Evolutionary conservation across 2,113 vertebrate genomes (phyloP).

Genomic region (Periophthalmus modestus): DNA sequence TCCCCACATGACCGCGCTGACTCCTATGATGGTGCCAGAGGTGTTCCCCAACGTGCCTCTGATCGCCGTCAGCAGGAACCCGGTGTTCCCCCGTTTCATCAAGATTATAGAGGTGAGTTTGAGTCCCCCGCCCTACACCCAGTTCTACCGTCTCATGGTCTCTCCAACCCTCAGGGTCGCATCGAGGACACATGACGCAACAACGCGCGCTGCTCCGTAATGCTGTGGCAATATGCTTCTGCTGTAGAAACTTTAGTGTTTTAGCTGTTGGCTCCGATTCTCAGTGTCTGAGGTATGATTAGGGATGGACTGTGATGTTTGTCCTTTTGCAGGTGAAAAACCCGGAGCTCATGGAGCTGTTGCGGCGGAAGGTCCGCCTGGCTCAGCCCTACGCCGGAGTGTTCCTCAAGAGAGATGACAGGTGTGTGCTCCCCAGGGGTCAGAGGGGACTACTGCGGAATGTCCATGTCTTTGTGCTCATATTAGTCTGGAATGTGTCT

Average conservation of each 20-base stretch:
- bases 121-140: neutral
- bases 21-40: slow-evolving; percentile 90
- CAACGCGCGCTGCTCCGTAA: neutral
- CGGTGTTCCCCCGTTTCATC: slow-evolving; percentile 96
- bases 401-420: slow-evolving; percentile 93
- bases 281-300: too few relatives aligned
- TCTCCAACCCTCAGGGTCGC: neutral
- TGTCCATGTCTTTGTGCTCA: neutral
- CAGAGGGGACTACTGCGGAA: neutral
- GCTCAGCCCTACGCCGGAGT: slow-evolving; percentile 96
- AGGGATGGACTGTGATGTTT: neutral
- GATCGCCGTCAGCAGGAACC: slow-evolving; percentile 90
- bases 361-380: slow-evolving; percentile 93
- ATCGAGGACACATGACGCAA: slow-evolving; percentile 3
- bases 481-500: neutral
- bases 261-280: too few relatives aligned
- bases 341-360: slow-evolving; percentile 88
- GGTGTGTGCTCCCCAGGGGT: slow-evolving; percentile 68
- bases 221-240: neutral
- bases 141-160: neutral
- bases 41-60: slow-evolving; percentile 93
- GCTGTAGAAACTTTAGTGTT: neutral
- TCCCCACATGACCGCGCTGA: slow-evolving; percentile 88
- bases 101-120: slow-evolving; percentile 94
- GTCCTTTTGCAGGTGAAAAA: slow-evolving; percentile 86